Conservation (phyloP, 1,140 invertebrate species). For the Propsilocerus akamusi region DNA sequence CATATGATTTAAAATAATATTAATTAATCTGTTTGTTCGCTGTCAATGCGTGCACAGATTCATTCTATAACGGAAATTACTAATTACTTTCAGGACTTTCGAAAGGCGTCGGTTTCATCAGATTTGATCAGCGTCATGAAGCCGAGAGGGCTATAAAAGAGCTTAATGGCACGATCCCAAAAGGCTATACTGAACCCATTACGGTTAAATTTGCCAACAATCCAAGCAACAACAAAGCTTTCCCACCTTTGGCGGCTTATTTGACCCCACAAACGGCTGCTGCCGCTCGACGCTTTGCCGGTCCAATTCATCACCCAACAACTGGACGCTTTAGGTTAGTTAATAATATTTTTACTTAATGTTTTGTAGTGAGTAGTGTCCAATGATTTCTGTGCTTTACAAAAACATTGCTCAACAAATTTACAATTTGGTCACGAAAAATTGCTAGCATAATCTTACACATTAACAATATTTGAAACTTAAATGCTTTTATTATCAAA, state of each 20-base stretch:
- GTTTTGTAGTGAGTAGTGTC: neutral
- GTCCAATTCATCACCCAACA: constrained; percentile 55
- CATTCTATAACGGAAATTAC: too few relatives aligned
- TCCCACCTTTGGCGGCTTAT: constrained; percentile 84
- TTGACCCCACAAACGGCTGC: constrained; percentile 51
- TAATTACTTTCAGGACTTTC: constrained; percentile 61
- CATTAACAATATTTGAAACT: too few relatives aligned
- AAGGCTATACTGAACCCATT: constrained; percentile 89
- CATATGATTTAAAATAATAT: too few relatives aligned
- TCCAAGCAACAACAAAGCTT: constrained; percentile 84
- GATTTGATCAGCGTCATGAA: constrained; percentile 94
- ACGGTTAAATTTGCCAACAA: constrained; percentile 99
- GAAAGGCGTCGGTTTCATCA: constrained; percentile 98
- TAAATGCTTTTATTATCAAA: too few relatives aligned
- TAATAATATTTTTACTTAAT: constrained; percentile 5
- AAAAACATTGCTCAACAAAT: too few relatives aligned
- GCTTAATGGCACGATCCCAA: constrained; percentile 91
- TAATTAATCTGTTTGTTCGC: too few relatives aligned
- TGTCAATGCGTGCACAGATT: too few relatives aligned
- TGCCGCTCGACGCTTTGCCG: constrained; percentile 63
- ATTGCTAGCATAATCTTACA: too few relatives aligned
- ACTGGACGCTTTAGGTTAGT: constrained; percentile 78
- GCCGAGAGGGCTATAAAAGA: constrained; percentile 96
- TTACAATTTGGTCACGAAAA: too few relatives aligned
- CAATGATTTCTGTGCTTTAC: neutral